phyloP scores from a whole-genome alignment of 2,888 invertebrate species.

The Mycalesis mineus region DNA sequence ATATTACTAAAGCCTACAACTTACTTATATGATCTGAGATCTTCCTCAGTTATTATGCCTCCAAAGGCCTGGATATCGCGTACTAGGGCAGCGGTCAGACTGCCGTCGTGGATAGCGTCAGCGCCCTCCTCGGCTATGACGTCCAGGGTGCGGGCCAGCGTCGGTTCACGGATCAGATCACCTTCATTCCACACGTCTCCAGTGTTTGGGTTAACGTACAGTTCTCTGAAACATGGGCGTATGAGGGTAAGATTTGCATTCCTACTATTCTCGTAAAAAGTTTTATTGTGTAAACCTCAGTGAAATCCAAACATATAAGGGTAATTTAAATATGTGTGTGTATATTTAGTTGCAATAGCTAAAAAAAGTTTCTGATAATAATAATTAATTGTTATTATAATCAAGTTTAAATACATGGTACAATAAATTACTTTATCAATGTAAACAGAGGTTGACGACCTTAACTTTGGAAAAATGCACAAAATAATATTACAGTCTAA shows the following conservation, averaged over 20 bases:
- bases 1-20: neutral
- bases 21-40: slow-evolving; percentile 85
- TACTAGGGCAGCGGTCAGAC: slow-evolving; percentile 81
- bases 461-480: neutral
- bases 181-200: slow-evolving; percentile 80
- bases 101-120: slow-evolving; percentile 86
- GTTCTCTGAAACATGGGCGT: slow-evolving; percentile 61
- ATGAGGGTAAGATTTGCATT: no score
- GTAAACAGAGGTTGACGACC: no score
- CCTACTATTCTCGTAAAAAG: no score
- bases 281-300: no score
- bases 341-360: no score
- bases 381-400: no score
- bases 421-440: no score
- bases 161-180: slow-evolving; percentile 80
- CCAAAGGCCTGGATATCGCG: slow-evolving; percentile 82
- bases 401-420: no score
- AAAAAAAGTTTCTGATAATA: no score
- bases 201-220: slow-evolving; percentile 81
- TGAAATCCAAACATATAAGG: no score
- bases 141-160: slow-evolving; percentile 83
- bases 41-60: slow-evolving; percentile 87
- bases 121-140: slow-evolving; percentile 83
- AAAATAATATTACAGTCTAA: neutral
- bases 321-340: no score